Evolutionary conservation across 2,888 invertebrate genomes (phyloP).

Genomic region (Dynastes tityus): DNA sequence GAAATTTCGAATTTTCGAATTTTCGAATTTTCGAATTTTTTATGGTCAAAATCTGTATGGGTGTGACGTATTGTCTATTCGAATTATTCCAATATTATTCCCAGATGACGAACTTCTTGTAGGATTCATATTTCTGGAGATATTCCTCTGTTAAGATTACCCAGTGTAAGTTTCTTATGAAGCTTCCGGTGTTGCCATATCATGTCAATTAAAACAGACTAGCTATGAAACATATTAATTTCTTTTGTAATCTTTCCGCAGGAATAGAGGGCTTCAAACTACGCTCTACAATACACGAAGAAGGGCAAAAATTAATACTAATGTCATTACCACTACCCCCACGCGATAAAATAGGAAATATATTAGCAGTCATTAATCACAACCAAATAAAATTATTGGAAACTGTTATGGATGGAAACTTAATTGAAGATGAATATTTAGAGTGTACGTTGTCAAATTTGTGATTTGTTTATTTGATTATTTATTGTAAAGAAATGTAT

Average conservation of each 20-base stretch:
- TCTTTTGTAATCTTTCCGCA: constrained; percentile 50
- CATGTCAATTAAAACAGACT: too few relatives aligned
- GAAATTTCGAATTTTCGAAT: too few relatives aligned
- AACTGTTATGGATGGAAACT: constrained; percentile 70
- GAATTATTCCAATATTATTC: too few relatives aligned
- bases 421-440: constrained; percentile 62
- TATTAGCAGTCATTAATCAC: constrained; percentile 66
- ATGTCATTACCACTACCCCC: constrained; percentile 63
- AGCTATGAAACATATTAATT: too few relatives aligned
- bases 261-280: constrained; percentile 71
- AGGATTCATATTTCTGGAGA: too few relatives aligned
- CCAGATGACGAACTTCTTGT: too few relatives aligned
- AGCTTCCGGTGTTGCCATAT: too few relatives aligned
- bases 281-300: constrained; percentile 65
- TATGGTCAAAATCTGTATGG: too few relatives aligned
- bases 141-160: too few relatives aligned
- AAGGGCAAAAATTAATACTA: constrained; percentile 65
- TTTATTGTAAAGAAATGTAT: background rate
- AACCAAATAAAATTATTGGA: constrained; percentile 68
- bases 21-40: too few relatives aligned
- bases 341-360: constrained; percentile 59
- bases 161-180: background rate
- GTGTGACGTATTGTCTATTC: too few relatives aligned
- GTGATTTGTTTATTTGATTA: constrained; percentile 41
- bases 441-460: constrained; percentile 60